Evolutionary conservation across 2,797 vertebrate species (phyloP), one percentile per base, ranked within the genome.

Genomic region (Pagetopsis macropterus): DNA sequence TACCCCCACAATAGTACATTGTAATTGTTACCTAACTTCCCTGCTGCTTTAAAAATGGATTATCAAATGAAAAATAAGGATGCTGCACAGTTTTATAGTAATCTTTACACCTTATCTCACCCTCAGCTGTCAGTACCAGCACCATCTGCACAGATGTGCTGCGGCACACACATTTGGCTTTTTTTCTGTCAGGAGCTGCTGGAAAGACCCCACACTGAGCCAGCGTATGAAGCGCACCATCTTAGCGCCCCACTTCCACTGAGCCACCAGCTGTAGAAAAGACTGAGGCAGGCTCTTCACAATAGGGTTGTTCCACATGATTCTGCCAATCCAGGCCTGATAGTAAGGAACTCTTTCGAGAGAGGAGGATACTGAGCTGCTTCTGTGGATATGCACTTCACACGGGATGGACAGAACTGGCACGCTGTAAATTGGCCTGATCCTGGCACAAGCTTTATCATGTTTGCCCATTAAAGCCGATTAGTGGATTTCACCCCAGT

Each of bases 381-480:
- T 68, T 84, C 74, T 70, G 82, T 75, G 87, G 87, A 82, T 75
- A 77, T 57, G 69, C 76, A 31, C 73, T 82, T 90, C 86, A 75
- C 71, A 40, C 10, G 80, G 85, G 90, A 88, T 69, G 54, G 83
- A 75, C 63, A 72, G 70, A 87, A 75, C 81, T 84, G 91, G 88
- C 78, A 15, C 55, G 11, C 73, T 80, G 80, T 86, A 88, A 91
- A 93, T 89, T 89, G 87, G 87, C 80, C 87, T 83, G 76, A 89
- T 90, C 87, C 83, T 40, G 75, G 77, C 83, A 80, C 80, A 59
- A 55, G 90, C 86, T 93, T 93, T 93, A 94, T 94, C 92, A 82
- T 84, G 67, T 91, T 92, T 92, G 92, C 88, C 90, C 88, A 92
- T 89, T 77, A 92, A 93, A 93, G 92, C 93, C 87, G 94, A 93